phyloP scores from a whole-genome alignment of 2,797 vertebrate species.

The Halcyon badia region DNA sequence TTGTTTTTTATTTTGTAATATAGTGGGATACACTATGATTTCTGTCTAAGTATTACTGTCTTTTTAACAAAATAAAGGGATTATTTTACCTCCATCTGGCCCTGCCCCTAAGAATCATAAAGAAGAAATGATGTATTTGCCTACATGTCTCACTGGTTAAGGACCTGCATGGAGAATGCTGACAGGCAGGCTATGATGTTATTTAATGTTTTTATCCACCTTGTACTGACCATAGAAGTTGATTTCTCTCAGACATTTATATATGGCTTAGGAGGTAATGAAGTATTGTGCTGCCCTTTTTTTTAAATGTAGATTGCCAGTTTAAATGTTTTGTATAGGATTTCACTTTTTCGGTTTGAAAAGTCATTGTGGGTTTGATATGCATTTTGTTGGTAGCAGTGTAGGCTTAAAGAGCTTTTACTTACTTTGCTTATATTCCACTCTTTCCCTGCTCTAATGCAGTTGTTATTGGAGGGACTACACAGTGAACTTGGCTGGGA shows the following conservation, averaged over 20 bases:
- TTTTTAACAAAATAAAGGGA: background rate
- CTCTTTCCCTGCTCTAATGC: background rate
- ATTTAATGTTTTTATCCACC: background rate
- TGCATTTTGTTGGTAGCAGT: background rate
- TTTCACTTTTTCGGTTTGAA: background rate
- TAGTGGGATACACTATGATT: background rate
- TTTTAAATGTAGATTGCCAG: background rate
- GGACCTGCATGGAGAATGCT: background rate
- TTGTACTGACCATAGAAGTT: background rate
- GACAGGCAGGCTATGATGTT: background rate
- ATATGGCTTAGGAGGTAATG: background rate
- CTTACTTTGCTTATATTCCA: background rate
- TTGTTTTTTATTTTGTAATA: background rate
- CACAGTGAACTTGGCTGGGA: background rate
- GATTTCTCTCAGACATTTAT: background rate
- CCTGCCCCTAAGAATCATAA: background rate
- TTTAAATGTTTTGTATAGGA: background rate
- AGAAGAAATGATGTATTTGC: background rate
- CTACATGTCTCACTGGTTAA: background rate
- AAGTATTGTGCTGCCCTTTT: background rate
- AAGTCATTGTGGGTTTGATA: background rate
- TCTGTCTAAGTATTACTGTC: background rate
- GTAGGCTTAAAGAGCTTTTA: background rate
- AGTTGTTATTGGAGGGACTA: background rate
- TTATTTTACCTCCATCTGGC: background rate